Base-by-base conservation (phyloP, 1,140 invertebrate species). In the Odontomachus brunneus region DNA sequence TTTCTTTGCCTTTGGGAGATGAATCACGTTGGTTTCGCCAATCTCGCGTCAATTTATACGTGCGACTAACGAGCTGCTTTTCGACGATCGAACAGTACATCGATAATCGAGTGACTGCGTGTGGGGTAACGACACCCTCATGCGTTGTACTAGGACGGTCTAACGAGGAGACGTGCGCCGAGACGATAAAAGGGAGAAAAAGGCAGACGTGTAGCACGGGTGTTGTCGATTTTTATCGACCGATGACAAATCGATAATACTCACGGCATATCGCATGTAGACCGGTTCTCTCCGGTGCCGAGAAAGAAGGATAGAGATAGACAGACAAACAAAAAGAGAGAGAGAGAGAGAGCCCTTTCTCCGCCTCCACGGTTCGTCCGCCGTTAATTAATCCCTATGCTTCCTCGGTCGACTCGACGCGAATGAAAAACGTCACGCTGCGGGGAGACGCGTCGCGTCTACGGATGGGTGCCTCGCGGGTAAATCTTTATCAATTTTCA, bases 181-280 rank as follows among this genome's bases (percentile, higher is more conserved):
- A 57, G 0, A 22, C 12, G 17, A 0, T 48, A 49, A 22, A 71
- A 44, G 14, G 12, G 69, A 29, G 19, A 82, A 69, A 63, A 63
- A 72, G 22, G n/a, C 19, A 44, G n/a, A 62, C 2, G 63, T 57
- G 62, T 55, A 78, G 19, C 49, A 49, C 22, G 29, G 55, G 17
- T 59, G 44, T 44, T 63, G 57, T 51, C 7, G 29, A 24, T 76
- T 76, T 86, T 84, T 84, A 83, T 74, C 65, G 17, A 5, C 12
- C 19, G 44, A 51, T 76, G 75, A 88, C 85, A 82, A 84, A 88
- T 87, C 85, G 82, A 82, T 76, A 60, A 82, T 67, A 22, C 75
- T 76, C 85, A 84, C 85, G 85, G 12, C 59, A 87, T 71, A 51
- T 60, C 75, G 57, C 63, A 57, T 83, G 67, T 76, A 26, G 76